These are phyloP conservation scores for Griposia aprilina DNA, from an alignment of 2,888 invertebrate species.

Conservation along the genomic window DNA sequence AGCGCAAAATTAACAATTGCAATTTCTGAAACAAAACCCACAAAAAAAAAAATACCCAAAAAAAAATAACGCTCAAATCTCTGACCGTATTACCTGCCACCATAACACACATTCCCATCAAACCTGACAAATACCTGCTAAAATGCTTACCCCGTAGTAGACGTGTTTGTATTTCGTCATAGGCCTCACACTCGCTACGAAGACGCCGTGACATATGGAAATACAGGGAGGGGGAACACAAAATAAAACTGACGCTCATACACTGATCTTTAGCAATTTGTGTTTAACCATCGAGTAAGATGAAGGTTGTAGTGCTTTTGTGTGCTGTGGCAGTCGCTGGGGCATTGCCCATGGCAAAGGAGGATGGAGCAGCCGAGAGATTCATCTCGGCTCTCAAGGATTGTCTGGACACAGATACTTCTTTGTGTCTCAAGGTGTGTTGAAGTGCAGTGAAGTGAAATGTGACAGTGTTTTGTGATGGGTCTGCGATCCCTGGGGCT, in stretches of 20 bases:
- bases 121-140: slow-evolving; percentile 80
- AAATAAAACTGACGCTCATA: slow-evolving; percentile 86
- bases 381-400: slow-evolving; percentile 90
- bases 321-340: slow-evolving; percentile 79
- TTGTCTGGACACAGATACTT: slow-evolving; percentile 93
- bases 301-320: slow-evolving; percentile 84
- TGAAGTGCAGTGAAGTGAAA: slow-evolving; percentile 80
- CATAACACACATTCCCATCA: slow-evolving; percentile 75
- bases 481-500: slow-evolving; percentile 61
- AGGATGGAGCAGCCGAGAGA: slow-evolving; percentile 82
- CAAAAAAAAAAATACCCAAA: slow-evolving; percentile 37
- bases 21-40: neutral
- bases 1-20: slow-evolving; percentile 19
- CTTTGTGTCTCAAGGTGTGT: slow-evolving; percentile 94
- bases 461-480: slow-evolving; percentile 68
- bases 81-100: slow-evolving; percentile 69
- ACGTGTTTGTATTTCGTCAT: slow-evolving; percentile 80
- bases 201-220: slow-evolving; percentile 84
- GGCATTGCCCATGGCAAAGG: slow-evolving; percentile 84
- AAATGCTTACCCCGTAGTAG: slow-evolving; percentile 72
- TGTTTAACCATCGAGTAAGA: slow-evolving; percentile 80
- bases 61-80: slow-evolving; percentile 17
- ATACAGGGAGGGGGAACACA: slow-evolving; percentile 81
- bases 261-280: slow-evolving; percentile 86
- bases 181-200: slow-evolving; percentile 68